Base-by-base conservation (phyloP, 2,113 vertebrate species). In the Psittacara wagleri region DNA sequence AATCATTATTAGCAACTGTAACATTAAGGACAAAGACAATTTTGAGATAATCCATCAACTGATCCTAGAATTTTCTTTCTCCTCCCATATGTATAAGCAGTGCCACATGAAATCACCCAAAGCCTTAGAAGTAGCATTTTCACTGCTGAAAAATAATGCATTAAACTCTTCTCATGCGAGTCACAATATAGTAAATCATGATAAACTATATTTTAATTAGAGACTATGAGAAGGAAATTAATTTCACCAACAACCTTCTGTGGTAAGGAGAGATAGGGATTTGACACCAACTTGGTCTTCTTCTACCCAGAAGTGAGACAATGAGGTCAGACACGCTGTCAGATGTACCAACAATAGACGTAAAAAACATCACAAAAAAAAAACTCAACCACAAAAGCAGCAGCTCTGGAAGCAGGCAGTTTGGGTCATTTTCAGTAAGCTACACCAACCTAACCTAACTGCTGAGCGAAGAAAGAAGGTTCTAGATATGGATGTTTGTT, bases 1-100 rank as follows among this genome's bases (percentile, higher is more conserved):
- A 96, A 96, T 96, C 92, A 92, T 92, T 86, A 93, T 93, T 92
- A 97, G 48, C 31, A 92, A 82, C 35, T 63, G 76, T 78, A 94
- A 78, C 25, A 14, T 66, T 88, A 75, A 88, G 88, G 69, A 88
- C 86, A 92, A 90, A 90, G 88, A 51, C 61, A 92, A 92, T 93
- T 93, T 82, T 84, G 83, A 90, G 94, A 94, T 86, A 96, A 95
- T 96, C 69, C 86, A 82, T 95, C 86, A 94, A 82, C 35, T 66
- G 52, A 93, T 93, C 83, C 83, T 84, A 69, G 62, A 92, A 76
- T 81, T 94, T 92, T 62, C 68, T 62, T 95, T 78, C 69, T 74
- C 69, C 90, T 95, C 80, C 62, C n/a, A 2, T 68, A 41, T 35
- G 17, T 77, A 48, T 43, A 86, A 86, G 66, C 68, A 82, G 8